A percentile compares a stretch with the other conserved stretches of the same genome.
These are phyloP conservation scores for Acanthoscelides obtectus DNA, from an alignment of 2,888 invertebrate genomes.

Conservation along the genomic window DNA sequence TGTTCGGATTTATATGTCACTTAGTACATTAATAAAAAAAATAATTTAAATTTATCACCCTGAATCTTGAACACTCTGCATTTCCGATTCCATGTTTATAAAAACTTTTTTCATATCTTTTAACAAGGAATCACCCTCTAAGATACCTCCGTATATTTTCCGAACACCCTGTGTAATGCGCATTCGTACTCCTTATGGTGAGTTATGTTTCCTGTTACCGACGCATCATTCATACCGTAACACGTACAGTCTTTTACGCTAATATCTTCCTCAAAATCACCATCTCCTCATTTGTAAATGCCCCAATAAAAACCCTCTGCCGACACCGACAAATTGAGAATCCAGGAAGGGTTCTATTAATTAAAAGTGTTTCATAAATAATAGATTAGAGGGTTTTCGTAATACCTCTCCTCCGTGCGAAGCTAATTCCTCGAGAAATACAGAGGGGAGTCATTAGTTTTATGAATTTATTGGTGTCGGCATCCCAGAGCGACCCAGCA, in stretches of 20 bases:
- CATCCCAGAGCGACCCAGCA: background rate
- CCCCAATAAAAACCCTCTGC: background rate
- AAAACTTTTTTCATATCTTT: no score
- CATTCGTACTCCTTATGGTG: no score
- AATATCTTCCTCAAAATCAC: background rate
- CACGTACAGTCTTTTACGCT: background rate
- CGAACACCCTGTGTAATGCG: no score
- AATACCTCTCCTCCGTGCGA: background rate
- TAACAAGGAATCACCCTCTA: no score
- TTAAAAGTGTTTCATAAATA: background rate
- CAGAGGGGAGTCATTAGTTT: background rate
- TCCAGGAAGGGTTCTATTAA: background rate
- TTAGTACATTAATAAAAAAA: no score
- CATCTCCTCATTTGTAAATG: background rate
- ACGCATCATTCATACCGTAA: background rate
- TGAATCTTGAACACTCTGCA: no score
- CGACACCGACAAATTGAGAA: background rate
- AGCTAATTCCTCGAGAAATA: background rate
- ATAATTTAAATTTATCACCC: no score
- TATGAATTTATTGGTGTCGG: background rate
- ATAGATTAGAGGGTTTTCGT: background rate
- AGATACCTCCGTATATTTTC: no score
- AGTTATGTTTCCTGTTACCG: no score
- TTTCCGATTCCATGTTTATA: no score
- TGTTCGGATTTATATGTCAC: no score